These are phyloP conservation scores for Mantis religiosa DNA, from an alignment of 2,888 invertebrate genomes.

Conservation along the genomic window DNA sequence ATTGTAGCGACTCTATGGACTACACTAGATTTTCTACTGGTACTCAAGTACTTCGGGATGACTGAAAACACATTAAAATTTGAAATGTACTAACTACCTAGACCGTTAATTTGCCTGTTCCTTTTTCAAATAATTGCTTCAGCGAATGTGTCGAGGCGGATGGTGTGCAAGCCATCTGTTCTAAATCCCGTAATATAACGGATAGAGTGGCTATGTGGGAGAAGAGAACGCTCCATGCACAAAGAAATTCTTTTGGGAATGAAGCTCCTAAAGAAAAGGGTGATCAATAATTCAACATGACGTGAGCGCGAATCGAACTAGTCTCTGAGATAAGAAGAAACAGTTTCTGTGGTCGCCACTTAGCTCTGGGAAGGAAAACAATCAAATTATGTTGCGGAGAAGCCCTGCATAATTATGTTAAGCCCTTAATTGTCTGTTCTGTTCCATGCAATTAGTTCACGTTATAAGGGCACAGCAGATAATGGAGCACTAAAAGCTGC, in stretches of 20 bases:
- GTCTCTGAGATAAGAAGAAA: neutral
- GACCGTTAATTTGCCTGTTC: no score
- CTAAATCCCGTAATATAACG: neutral
- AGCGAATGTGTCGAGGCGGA: no score
- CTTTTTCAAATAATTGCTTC: no score
- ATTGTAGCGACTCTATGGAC: no score
- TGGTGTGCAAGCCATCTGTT: neutral
- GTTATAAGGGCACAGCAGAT: neutral
- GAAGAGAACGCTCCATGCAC: neutral
- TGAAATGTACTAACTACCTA: no score
- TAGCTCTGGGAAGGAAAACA: neutral
- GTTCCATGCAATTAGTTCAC: neutral
- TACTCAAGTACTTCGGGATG: no score
- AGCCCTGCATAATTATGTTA: neutral
- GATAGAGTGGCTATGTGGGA: neutral
- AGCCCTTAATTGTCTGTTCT: neutral
- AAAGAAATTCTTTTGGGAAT: neutral
- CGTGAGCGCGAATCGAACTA: neutral
- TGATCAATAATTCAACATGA: neutral
- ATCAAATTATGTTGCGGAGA: neutral
- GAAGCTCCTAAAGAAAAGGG: neutral
- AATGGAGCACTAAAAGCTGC: no score
- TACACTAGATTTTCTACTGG: no score
- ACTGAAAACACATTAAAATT: no score
- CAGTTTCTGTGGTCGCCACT: neutral